Evolutionary conservation across 2,888 invertebrate species (phyloP).

Genomic region (Caenorhabditis sp.): DNA sequence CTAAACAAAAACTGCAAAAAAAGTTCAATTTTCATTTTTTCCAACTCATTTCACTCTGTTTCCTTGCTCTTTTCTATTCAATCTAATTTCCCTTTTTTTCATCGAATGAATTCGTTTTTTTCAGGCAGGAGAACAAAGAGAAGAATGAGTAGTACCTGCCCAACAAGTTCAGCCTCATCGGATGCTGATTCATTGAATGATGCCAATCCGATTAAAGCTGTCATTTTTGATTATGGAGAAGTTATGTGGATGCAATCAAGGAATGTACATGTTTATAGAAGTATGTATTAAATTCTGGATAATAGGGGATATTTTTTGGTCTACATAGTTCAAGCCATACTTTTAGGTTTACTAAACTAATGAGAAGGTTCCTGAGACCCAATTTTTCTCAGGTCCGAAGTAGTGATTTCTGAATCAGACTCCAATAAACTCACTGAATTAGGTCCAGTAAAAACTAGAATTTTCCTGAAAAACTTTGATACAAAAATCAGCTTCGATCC

Average conservation of each 20-base stretch:
- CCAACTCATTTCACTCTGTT: not conserved
- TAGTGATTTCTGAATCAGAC: too few species aligned
- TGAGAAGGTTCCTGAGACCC: too few species aligned
- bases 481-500: too few species aligned
- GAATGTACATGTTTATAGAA: conserved; percentile 43
- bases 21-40: not conserved
- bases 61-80: not conserved
- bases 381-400: too few species aligned
- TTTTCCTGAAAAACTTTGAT: too few species aligned
- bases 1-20: not conserved
- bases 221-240: conserved; percentile 45
- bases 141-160: conserved; percentile 36
- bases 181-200: conserved; percentile 38
- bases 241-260: conserved; percentile 45
- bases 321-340: too few species aligned
- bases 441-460: too few species aligned
- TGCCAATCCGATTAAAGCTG: conserved; percentile 39
- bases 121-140: not conserved
- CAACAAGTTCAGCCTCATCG: conserved; percentile 30
- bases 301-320: not conserved
- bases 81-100: not conserved
- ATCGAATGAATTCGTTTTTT: not conserved
- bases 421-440: too few species aligned
- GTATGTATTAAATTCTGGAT: conserved; percentile 6
- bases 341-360: too few species aligned